Evolutionary conservation across 2,113 vertebrate species (phyloP).

Genomic region (Sinocyclocheilus anophthalmus): DNA sequence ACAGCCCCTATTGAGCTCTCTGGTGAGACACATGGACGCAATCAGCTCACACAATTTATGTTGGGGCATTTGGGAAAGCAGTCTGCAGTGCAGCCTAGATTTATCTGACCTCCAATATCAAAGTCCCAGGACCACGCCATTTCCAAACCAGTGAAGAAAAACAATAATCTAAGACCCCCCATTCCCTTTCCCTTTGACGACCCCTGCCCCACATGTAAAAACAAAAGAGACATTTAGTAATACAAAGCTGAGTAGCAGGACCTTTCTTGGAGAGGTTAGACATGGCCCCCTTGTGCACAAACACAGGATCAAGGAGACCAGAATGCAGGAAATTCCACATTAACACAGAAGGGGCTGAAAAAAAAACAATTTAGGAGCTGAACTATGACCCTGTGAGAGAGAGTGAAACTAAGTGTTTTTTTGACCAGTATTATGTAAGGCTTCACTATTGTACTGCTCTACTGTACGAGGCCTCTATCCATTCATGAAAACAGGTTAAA

Average conservation of each 20-base stretch:
- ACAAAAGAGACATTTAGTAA: slow-evolving; percentile 53
- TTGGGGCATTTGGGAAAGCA: slow-evolving; percentile 26
- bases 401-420: slow-evolving; percentile 9
- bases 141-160: slow-evolving; percentile 36
- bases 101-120: slow-evolving; percentile 27
- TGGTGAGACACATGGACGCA: slow-evolving; percentile 33
- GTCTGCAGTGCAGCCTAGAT: slow-evolving; percentile 19
- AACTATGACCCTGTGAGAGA: slow-evolving; percentile 27
- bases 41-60: slow-evolving; percentile 26
- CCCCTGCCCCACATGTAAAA: slow-evolving; percentile 35
- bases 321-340: slow-evolving; percentile 77
- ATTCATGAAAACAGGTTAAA: neutral
- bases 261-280: slow-evolving; percentile 58
- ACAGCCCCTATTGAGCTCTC: slow-evolving; percentile 35
- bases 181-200: slow-evolving; percentile 25
- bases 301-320: slow-evolving; percentile 60
- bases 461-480: neutral
- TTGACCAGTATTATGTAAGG: slow-evolving; percentile 33
- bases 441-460: neutral
- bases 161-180: slow-evolving; percentile 62
- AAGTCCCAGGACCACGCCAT: slow-evolving; percentile 30
- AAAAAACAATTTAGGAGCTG: slow-evolving; percentile 65
- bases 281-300: slow-evolving; percentile 33
- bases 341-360: slow-evolving; percentile 70
- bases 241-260: slow-evolving; percentile 65